Percentiles rank a stretch among this genome's conserved stretches.
These are phyloP conservation scores for Drosophila chauvacae DNA, from an alignment of 1,140 invertebrate species.

Conservation along the genomic window DNA sequence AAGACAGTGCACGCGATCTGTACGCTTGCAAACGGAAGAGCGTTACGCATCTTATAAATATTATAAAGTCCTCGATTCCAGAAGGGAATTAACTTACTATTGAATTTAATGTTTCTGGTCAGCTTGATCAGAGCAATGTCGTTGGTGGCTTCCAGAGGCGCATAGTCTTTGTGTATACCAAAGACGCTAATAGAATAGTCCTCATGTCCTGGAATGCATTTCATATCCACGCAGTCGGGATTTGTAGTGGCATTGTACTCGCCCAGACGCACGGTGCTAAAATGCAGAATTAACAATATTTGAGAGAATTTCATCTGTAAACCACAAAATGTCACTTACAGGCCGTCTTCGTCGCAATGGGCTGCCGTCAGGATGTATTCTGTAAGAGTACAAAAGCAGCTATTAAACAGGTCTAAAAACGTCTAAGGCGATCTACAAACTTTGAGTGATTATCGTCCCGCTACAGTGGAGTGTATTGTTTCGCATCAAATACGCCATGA, in stretches of 20 bases:
- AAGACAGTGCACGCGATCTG: too few relatives aligned
- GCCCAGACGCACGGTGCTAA: slow-evolving; percentile 16
- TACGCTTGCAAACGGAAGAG: too few relatives aligned
- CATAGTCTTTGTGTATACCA: neutral
- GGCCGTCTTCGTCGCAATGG: neutral
- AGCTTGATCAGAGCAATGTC: slow-evolving; percentile 58
- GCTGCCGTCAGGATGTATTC: slow-evolving; percentile 19
- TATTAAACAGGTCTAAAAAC: neutral
- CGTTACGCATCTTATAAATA: neutral
- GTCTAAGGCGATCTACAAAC: neutral
- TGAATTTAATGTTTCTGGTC: slow-evolving; percentile 12
- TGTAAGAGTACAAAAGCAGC: neutral
- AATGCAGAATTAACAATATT: neutral
- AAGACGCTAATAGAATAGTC: slow-evolving; percentile 4
- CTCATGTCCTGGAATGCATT: neutral
- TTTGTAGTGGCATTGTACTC: slow-evolving; percentile 3
- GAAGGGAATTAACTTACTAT: slow-evolving; percentile 2
- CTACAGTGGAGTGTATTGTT: neutral
- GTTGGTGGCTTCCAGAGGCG: neutral
- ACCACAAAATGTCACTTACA: neutral
- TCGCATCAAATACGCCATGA: slow-evolving; percentile 12
- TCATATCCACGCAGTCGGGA: neutral
- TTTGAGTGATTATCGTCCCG: slow-evolving; percentile 11
- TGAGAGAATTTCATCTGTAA: too few relatives aligned
- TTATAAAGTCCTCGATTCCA: too few relatives aligned